Conservation (phyloP, 2,113 vertebrate species). For the Edolisoma coerulescens region DNA sequence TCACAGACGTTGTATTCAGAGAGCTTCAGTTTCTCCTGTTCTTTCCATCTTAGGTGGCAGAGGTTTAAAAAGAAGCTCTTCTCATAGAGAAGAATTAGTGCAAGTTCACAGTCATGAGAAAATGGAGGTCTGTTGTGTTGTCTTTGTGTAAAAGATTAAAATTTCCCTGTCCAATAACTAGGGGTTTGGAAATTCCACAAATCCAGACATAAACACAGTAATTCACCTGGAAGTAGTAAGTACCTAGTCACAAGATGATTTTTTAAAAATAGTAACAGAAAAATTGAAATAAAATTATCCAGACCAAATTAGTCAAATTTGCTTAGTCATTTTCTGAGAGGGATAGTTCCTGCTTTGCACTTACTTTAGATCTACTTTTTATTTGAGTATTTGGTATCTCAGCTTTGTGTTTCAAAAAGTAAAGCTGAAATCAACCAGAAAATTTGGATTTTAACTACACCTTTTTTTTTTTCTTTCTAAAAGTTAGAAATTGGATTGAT, state of each 20-base stretch:
- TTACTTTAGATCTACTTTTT: not conserved
- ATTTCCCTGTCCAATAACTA: not conserved
- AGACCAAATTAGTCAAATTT: not conserved
- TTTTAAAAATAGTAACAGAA: not conserved
- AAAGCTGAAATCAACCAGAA: not conserved
- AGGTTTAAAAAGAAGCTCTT: not conserved
- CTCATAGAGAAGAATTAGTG: not conserved
- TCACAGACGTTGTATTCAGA: not conserved
- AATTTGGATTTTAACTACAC: not conserved
- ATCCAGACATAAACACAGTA: not conserved
- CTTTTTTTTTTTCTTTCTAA: not conserved
- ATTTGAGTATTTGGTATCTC: not conserved
- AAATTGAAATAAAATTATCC: not conserved
- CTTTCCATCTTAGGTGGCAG: not conserved
- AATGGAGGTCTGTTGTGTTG: not conserved
- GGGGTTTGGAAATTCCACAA: not conserved
- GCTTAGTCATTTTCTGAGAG: not conserved
- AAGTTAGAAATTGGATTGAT: not conserved
- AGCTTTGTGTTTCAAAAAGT: not conserved
- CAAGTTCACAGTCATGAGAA: not conserved
- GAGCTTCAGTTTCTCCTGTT: not conserved
- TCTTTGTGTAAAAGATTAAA: not conserved
- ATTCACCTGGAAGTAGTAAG: not conserved
- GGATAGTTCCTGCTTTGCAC: not conserved
- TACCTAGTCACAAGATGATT: not conserved